These are phyloP conservation scores for Aulostomus chinensis DNA, from an alignment of 2,797 vertebrate species.

Conservation along the genomic window DNA sequence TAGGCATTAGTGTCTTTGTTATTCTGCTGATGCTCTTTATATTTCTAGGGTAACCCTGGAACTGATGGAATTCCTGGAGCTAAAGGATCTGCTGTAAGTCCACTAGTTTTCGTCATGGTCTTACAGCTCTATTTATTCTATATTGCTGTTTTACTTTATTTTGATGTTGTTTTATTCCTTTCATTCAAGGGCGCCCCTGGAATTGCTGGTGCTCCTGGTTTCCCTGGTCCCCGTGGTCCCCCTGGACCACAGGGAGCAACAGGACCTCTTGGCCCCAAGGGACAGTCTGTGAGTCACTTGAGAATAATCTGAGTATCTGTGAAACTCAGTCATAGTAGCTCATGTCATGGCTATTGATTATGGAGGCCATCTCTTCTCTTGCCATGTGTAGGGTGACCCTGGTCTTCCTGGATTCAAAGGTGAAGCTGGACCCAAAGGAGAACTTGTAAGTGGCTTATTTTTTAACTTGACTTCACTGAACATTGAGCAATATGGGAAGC, in stretches of 20 bases:
- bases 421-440: conserved; percentile 94
- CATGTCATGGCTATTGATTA: background rate
- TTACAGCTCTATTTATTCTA: conserved; percentile 4
- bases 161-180: conserved; percentile 20
- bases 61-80: conserved; percentile 94
- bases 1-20: too few species aligned
- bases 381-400: conserved; percentile 86
- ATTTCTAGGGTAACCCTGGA: conserved; percentile 91
- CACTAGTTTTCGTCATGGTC: background rate
- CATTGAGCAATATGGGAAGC: background rate
- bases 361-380: conserved; percentile 13
- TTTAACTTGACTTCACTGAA: background rate
- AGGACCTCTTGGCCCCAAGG: conserved; percentile 93
- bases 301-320: background rate
- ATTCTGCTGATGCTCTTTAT: conserved; percentile 7
- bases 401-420: conserved; percentile 95
- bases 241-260: conserved; percentile 96
- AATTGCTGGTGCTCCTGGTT: conserved; percentile 96
- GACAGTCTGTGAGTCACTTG: conserved; percentile 86
- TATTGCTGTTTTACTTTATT: conserved; percentile 5
- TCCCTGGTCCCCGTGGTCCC: conserved; percentile 94
- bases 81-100: conserved; percentile 94
- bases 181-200: conserved; percentile 86
- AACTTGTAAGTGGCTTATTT: conserved; percentile 83
- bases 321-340: background rate